phyloP scores from a whole-genome alignment of 2,797 vertebrate genomes.

The Sitta carolinensis region DNA sequence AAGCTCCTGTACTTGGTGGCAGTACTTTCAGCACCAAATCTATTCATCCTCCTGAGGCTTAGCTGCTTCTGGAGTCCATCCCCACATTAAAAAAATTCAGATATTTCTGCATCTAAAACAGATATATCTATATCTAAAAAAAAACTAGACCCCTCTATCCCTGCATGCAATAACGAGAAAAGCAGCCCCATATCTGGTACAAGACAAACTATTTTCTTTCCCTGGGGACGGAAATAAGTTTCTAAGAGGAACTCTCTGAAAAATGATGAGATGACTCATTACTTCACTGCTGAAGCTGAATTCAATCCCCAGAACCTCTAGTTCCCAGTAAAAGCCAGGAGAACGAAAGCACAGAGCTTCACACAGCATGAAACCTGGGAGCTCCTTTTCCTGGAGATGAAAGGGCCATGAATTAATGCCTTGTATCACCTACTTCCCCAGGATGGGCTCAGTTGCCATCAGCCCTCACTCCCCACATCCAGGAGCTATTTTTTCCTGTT shows the following conservation, averaged over 20 bases:
- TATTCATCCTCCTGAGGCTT: neutral
- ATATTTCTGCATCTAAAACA: neutral
- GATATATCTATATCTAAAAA: neutral
- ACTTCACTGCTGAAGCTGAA: neutral
- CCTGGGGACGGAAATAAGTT: conserved; percentile 10
- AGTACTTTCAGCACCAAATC: neutral
- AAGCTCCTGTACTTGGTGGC: neutral
- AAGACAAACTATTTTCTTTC: conserved; percentile 34
- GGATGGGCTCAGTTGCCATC: conserved; percentile 29
- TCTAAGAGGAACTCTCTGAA: neutral
- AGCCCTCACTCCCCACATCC: neutral
- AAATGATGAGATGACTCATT: conserved; percentile 37
- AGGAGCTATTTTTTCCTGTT: conserved; percentile 59
- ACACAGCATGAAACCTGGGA: neutral
- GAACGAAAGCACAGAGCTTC: neutral
- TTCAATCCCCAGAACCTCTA: conserved; percentile 1
- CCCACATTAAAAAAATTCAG: neutral
- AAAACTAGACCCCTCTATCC: neutral
- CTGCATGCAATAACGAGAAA: neutral
- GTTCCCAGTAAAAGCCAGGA: neutral
- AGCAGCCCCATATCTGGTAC: neutral
- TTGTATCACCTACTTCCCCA: conserved; percentile 20
- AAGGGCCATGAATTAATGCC: conserved; percentile 10
- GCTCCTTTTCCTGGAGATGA: conserved; percentile 18
- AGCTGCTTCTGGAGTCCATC: neutral